Conservation (phyloP, 2,113 vertebrate species). For the Gracilinanus agilis region DNA sequence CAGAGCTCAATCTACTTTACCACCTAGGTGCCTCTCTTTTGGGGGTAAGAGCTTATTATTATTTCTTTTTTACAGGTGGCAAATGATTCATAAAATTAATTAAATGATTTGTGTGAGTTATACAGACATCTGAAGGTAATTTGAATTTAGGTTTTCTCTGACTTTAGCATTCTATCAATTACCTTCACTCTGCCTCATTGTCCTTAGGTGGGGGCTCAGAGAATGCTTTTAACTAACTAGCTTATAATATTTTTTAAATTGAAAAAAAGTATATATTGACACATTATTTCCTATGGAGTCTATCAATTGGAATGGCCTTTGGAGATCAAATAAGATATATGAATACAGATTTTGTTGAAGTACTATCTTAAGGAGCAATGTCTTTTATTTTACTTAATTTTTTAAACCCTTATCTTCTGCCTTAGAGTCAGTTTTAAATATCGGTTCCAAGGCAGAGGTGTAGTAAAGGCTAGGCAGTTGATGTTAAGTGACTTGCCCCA, state of each 20-base stretch:
- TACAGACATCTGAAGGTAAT: neutral
- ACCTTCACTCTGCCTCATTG: neutral
- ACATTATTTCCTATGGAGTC: slow-evolving; percentile 15
- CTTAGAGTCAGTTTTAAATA: too few relatives aligned
- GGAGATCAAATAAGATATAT: slow-evolving; percentile 45
- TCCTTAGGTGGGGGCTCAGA: neutral
- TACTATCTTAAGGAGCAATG: slow-evolving; percentile 24
- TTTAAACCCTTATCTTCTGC: too few relatives aligned
- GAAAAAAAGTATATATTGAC: neutral
- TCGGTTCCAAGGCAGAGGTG: too few relatives aligned
- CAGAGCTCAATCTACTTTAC: too few relatives aligned
- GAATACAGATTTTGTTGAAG: neutral
- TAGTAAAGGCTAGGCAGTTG: too few relatives aligned
- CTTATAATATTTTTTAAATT: neutral
- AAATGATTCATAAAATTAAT: neutral
- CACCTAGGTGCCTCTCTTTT: too few relatives aligned
- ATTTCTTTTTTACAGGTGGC: neutral
- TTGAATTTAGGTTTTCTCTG: neutral
- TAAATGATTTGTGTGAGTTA: neutral
- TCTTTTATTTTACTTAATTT: too few relatives aligned
- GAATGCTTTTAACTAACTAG: neutral
- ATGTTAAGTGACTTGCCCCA: too few relatives aligned
- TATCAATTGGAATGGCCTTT: slow-evolving; percentile 31
- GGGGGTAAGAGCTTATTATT: neutral
- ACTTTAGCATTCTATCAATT: neutral